A percentile compares a stretch with the other conserved stretches of the same genome.
phyloP scores from a whole-genome alignment of 2,797 vertebrate genomes.

The Sebastes reedi region DNA sequence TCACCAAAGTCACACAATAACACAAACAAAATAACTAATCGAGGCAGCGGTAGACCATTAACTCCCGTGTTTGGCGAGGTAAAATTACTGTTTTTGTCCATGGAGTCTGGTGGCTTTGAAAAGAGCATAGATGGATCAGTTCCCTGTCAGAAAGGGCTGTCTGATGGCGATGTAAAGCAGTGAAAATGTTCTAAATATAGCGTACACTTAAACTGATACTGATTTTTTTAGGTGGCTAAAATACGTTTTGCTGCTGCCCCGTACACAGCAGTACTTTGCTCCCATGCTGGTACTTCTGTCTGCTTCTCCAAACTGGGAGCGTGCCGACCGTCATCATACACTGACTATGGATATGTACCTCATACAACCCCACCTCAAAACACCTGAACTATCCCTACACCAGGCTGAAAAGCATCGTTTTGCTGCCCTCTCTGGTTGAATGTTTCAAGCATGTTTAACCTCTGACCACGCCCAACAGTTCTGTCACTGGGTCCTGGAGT shows the following conservation, averaged over 20 bases:
- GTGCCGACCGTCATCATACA: not conserved
- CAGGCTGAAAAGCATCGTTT: not conserved
- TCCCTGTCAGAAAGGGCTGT: not conserved
- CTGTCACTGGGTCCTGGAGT: not conserved
- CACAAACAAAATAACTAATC: not conserved
- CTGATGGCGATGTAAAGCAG: not conserved
- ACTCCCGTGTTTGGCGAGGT: not conserved
- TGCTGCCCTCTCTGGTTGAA: not conserved
- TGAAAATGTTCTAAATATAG: not conserved
- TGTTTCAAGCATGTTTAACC: too few relatives aligned
- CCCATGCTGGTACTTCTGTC: not conserved
- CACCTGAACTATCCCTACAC: not conserved
- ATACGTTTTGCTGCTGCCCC: not conserved
- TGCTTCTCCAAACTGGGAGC: not conserved
- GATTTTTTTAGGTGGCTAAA: not conserved
- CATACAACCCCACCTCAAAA: not conserved
- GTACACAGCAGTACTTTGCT: too few relatives aligned
- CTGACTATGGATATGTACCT: not conserved
- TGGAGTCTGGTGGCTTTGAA: not conserved
- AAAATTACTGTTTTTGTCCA: not conserved
- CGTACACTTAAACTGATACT: not conserved
- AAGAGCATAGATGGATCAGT: not conserved
- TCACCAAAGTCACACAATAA: not conserved
- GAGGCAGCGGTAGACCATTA: not conserved
- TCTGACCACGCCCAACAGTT: too few relatives aligned